A percentile compares a stretch with the other conserved stretches of the same genome.
Evolutionary conservation across 2,113 vertebrate genomes (phyloP).

Genomic region (Apistogramma diplotaenia): DNA sequence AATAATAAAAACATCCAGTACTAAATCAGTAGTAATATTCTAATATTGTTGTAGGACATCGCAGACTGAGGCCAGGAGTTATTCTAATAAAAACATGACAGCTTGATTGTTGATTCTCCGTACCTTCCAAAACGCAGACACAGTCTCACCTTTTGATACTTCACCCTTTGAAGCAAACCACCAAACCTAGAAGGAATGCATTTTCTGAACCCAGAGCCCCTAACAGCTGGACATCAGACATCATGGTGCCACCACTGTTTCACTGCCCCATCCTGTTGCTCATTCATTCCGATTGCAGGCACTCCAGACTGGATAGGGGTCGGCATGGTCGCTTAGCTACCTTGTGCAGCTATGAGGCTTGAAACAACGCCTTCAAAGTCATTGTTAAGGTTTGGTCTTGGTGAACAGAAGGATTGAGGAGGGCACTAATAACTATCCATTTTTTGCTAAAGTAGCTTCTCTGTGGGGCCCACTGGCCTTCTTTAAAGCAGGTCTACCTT

Average conservation of each 20-base stretch:
- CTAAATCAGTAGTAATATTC: no score
- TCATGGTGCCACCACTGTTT: no score
- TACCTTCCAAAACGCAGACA: no score
- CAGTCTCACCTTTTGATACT: no score
- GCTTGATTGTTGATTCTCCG: neutral
- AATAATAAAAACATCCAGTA: no score
- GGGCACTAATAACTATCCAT: fast-evolving
- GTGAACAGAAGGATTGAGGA: neutral
- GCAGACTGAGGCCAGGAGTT: neutral
- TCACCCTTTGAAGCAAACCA: no score
- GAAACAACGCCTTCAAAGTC: neutral
- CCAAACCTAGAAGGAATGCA: no score
- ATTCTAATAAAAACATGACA: no score
- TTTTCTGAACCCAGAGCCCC: no score
- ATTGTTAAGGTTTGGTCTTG: neutral
- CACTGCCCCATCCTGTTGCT: no score
- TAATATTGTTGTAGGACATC: neutral
- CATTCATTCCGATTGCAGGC: no score
- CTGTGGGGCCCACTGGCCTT: neutral
- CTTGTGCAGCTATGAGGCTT: neutral
- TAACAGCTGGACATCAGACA: no score
- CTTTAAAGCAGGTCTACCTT: neutral
- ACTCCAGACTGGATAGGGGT: neutral
- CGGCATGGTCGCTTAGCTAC: neutral
- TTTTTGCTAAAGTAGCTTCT: neutral